These are phyloP conservation scores for Chloroceryle inda DNA, from an alignment of 2,797 vertebrate species.

Conservation along the genomic window DNA sequence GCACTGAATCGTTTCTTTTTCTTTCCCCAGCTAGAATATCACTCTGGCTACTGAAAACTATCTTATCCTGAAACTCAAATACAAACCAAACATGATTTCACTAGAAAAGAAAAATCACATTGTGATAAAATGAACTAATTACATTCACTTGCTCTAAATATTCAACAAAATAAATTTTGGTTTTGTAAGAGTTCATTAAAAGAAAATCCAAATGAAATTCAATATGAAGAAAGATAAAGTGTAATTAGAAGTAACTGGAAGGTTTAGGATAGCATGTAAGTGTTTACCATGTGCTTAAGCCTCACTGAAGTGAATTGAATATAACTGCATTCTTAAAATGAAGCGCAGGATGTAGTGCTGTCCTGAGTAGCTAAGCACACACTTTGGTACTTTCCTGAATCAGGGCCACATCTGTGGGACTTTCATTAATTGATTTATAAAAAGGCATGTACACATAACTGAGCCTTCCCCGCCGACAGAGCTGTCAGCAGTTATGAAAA, in stretches of 20 bases:
- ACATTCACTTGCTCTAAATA: not conserved
- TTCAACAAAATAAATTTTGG: not conserved
- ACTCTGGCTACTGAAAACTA: not conserved
- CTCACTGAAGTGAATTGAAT: not conserved
- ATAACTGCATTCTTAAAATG: not conserved
- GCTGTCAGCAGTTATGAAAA: slow-evolving; percentile 68
- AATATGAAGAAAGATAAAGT: not conserved
- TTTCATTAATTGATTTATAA: not conserved
- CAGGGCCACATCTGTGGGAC: not conserved
- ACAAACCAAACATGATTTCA: not conserved
- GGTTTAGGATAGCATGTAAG: not conserved
- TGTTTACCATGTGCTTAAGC: not conserved
- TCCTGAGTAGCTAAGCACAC: not conserved
- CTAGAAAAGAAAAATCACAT: not conserved
- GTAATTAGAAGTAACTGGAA: not conserved
- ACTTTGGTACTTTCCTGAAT: not conserved
- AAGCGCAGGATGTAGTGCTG: not conserved
- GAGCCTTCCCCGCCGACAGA: slow-evolving; percentile 17
- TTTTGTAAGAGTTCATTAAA: not conserved
- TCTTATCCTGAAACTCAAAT: not conserved
- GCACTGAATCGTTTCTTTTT: not conserved
- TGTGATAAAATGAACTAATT: not conserved
- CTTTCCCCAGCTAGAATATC: not conserved
- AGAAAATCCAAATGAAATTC: not conserved
- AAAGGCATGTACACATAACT: not conserved